Conservation (phyloP, 2,797 vertebrate species). For the Labroides dimidiatus region DNA sequence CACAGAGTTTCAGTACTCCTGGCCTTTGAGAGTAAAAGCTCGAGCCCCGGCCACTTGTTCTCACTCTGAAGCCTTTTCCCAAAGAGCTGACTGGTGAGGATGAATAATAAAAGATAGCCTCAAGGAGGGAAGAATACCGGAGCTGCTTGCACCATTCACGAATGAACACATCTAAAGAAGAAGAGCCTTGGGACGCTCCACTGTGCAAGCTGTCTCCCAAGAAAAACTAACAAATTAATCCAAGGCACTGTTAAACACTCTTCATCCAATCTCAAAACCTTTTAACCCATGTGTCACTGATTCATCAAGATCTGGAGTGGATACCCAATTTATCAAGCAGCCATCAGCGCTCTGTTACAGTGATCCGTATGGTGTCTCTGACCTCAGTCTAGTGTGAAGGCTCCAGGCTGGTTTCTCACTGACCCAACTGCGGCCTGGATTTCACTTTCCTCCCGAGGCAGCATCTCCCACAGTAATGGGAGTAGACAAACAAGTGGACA, state of each 20-base stretch:
- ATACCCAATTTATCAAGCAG: constrained; percentile 50
- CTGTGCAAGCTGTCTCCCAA: constrained; percentile 15
- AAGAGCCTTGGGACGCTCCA: constrained; percentile 21
- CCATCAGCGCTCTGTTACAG: constrained; percentile 40
- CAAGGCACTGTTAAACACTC: constrained; percentile 35
- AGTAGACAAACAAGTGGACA: constrained; percentile 77
- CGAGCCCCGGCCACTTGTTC: constrained; percentile 52
- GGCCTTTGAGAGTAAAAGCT: constrained; percentile 42
- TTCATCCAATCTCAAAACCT: constrained; percentile 38
- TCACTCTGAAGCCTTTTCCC: constrained; percentile 39
- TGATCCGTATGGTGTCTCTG: constrained; percentile 49
- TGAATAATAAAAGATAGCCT: constrained; percentile 72
- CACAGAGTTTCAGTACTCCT: constrained; percentile 25
- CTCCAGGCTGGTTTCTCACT: constrained; percentile 66
- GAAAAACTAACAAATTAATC: constrained; percentile 53
- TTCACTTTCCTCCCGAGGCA: constrained; percentile 67
- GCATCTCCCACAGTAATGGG: constrained; percentile 72
- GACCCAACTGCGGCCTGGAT: constrained; percentile 60
- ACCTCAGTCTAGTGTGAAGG: constrained; percentile 49
- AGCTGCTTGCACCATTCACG: constrained; percentile 24
- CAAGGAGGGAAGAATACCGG: constrained; percentile 38
- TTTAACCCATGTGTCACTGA: constrained; percentile 30
- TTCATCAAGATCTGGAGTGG: constrained; percentile 32
- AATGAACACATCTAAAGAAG: constrained; percentile 41
- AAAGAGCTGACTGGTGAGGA: constrained; percentile 39